phyloP scores from a whole-genome alignment of 30 jellyfish, hydroid and myxozoan genomes.

The Turritopsis dohrnii region DNA sequence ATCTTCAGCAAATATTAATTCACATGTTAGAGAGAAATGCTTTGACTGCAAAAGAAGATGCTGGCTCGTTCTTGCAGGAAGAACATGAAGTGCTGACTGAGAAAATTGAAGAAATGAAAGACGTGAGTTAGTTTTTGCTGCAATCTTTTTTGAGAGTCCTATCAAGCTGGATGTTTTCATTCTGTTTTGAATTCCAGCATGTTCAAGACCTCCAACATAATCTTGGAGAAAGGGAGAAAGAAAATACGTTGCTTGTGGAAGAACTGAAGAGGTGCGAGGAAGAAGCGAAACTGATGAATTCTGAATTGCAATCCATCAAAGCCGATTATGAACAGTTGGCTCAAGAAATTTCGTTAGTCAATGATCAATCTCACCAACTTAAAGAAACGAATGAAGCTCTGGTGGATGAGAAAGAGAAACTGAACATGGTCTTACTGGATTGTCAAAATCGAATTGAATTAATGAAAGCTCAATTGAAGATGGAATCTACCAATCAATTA shows the following conservation, averaged over 20 bases:
- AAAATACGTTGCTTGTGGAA: conserved; percentile 13
- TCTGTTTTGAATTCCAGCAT: background rate
- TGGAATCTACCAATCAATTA: background rate
- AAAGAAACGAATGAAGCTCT: conserved; percentile 25
- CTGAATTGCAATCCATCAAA: conserved; percentile 37
- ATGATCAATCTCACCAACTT: conserved; percentile 32
- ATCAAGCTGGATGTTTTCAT: background rate
- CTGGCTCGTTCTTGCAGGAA: background rate
- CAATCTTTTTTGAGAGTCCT: background rate
- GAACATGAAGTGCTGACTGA: background rate
- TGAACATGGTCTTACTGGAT: background rate
- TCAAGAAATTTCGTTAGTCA: conserved; percentile 32
- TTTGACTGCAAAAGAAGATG: background rate
- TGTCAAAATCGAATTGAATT: conserved; percentile 4
- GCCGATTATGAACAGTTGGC: conserved; percentile 41
- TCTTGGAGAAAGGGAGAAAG: conserved; percentile 15
- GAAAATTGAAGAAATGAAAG: background rate
- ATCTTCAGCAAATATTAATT: conserved; percentile 8
- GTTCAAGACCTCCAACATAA: background rate
- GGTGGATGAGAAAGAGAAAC: background rate
- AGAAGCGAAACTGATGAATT: conserved; percentile 21
- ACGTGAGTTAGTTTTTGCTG: background rate
- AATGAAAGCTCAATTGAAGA: background rate
- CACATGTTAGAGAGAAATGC: conserved; percentile 4
- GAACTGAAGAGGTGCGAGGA: conserved; percentile 33